Evolutionary conservation across 2,888 invertebrate genomes (phyloP), one percentile per base, ranked within the genome.

Genomic region (Papilio gigon): DNA sequence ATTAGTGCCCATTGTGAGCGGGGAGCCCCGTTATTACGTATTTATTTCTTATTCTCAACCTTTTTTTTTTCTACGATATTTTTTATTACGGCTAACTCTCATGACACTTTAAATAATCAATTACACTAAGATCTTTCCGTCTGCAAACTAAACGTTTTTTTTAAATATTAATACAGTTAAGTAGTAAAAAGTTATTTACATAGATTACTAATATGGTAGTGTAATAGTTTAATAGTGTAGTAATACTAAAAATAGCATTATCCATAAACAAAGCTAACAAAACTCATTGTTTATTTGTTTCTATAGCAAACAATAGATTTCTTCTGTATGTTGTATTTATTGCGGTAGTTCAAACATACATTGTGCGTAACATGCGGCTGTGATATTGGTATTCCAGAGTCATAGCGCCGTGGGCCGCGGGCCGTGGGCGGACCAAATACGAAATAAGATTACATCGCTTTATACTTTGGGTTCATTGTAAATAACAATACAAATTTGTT

Each of bases 321-420:
- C 37, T 14, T 22, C 35, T 14, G 12, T 35, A 22, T 17, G 35
- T 22, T 4, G 37, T 60, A 60, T 60, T 60, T 60, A 60, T 60
- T n/a, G 60, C 27, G 25, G 37, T 37, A 40, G 40, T 60, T 25
- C 60, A 60, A 37, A 60, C 60, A 37, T 40, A 60, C n/a, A 37
- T 60, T 60, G 37, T 60, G 59, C 37, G 59, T 59, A 59, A 59
- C 59, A 35, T 35, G 59, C 59, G 59, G 59, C 59, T 22, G 33
- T 2, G 58, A 17, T 20, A 59, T 59, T 59, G 35, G 59, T 59
- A 59, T 59, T 59, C 59, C 11, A 33, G 14, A 20, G 4, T 14
- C 59, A 59, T 59, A 59, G 59, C 17, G 33, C 58, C 25, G 56
- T 56, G 56, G 56, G 35, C 17, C 58, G 33, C 27, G 35, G 42